A percentile compares a stretch with the other conserved stretches of the same genome.
Conservation (phyloP, 2,888 invertebrate genomes). For the Leptinotarsa tumamoca region DNA sequence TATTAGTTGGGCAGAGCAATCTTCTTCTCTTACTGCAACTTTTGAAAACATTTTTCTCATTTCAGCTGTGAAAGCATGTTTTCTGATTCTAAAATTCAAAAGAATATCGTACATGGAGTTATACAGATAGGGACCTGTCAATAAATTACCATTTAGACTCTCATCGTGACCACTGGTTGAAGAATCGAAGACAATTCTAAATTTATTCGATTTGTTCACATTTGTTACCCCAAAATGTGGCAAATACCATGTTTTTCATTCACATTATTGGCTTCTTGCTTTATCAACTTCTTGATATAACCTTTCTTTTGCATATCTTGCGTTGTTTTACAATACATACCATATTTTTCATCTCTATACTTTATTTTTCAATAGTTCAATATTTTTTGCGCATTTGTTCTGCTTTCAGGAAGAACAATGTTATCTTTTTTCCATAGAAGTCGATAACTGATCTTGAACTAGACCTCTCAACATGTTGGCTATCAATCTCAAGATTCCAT, state of each 20-base stretch:
- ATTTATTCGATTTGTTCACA: slow-evolving; percentile 10
- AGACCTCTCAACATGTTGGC: no score
- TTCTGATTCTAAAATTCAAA: neutral
- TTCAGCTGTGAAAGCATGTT: slow-evolving; percentile 12
- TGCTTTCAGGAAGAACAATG: slow-evolving; percentile 9
- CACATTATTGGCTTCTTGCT: neutral
- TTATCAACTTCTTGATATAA: neutral
- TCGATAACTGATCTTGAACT: neutral
- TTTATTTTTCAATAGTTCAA: neutral
- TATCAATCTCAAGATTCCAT: no score
- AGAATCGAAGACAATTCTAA: neutral
- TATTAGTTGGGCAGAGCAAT: neutral
- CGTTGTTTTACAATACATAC: slow-evolving; percentile 9
- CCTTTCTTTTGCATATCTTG: neutral
- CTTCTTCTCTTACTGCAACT: neutral
- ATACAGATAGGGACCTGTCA: no score
- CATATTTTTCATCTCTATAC: neutral
- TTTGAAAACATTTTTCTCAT: slow-evolving; percentile 5
- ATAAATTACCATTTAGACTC: neutral
- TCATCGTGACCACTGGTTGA: neutral
- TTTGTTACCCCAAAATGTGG: slow-evolving; percentile 22
- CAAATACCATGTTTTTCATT: neutral
- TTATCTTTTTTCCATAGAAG: slow-evolving; percentile 15
- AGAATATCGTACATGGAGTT: no score
- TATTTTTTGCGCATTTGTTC: slow-evolving; percentile 9